phyloP scores from a whole-genome alignment of 2,797 vertebrate genomes.

The Paedocypris micromegethes region DNA sequence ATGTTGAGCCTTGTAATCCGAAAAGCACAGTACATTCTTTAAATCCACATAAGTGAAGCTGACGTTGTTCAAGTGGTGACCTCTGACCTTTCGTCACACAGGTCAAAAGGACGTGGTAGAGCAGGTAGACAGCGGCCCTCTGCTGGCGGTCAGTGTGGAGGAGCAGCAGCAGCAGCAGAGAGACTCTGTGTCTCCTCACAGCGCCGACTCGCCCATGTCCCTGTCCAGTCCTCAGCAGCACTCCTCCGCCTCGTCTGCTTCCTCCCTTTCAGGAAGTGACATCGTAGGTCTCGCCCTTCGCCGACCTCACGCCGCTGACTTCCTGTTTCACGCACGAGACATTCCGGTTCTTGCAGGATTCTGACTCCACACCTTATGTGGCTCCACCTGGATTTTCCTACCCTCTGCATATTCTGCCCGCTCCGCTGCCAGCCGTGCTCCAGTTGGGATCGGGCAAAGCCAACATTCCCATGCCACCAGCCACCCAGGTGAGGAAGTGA shows the following conservation, averaged over 20 bases:
- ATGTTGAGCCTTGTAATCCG: too few relatives aligned
- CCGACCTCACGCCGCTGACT: neutral
- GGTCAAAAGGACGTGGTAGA: constrained; percentile 49
- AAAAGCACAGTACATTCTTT: too few relatives aligned
- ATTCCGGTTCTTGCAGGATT: constrained; percentile 73
- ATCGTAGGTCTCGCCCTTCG: constrained; percentile 72
- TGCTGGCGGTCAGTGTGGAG: constrained; percentile 54
- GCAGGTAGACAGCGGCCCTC: constrained; percentile 54
- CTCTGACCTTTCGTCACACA: neutral
- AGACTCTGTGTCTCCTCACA: constrained; percentile 76
- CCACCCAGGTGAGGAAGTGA: constrained; percentile 75
- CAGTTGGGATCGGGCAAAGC: constrained; percentile 75
- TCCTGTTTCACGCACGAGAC: constrained; percentile 1
- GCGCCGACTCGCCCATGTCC: constrained; percentile 80
- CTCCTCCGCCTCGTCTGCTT: constrained; percentile 89
- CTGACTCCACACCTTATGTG: constrained; percentile 82
- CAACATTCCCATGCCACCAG: constrained; percentile 72
- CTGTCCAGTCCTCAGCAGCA: constrained; percentile 83
- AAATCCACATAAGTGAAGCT: neutral
- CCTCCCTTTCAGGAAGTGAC: constrained; percentile 90
- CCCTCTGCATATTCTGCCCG: constrained; percentile 75
- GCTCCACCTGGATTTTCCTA: constrained; percentile 75
- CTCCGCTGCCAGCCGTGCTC: constrained; percentile 72
- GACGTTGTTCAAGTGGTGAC: constrained; percentile 13
- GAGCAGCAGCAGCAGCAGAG: constrained; percentile 76